Evolutionary conservation across 2,113 vertebrate genomes (phyloP), one percentile per base, ranked within the genome.

Genomic region (Enhydra lutris): DNA sequence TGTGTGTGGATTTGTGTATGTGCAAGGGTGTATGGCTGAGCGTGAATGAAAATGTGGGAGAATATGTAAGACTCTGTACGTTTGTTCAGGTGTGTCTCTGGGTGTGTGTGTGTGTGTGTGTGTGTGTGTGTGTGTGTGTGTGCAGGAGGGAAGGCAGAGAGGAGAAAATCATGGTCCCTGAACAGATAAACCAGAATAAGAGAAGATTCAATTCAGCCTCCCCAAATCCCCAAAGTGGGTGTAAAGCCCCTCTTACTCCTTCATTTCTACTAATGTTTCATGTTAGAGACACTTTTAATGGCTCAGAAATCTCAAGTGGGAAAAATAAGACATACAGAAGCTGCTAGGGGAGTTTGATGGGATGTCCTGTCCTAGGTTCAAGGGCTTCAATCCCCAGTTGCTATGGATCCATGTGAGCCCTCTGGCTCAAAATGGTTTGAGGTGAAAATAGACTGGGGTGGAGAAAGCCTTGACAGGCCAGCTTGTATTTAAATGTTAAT

Each of bases 341-440:
- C 50, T 57, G 47, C 42, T 13, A 59, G 26, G 2, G 65, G 29
- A 36, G 4, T 6, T 3, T 47, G 31, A 47, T 15, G 12, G 26
- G 3, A 42, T 36, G 6, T 34, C 14, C 63, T 34, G 63, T 17
- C 63, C n/a, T 3, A 18, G 63, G 26, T 42, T 69, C 47, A 34
- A 17, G 8, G 71, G 3, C 12, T 23, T 23, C 6, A 8, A 1
- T 52, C 11, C 11, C 31, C 8, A 26, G 14, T 15, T n/a, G 11
- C 17, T 1, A 7, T 1, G 57, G 24, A 39, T 69, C 18, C 12
- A 14, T 6, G 18, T 36, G 2, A 23, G 5, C 34, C 26, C 20
- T 92, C 13, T 45, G 78, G 18, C 78, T 82, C 20, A 34, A 1
- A 6, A 18, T 34, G 3, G 26, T 39, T 23, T 55, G 61, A 69